These are phyloP conservation scores for Hetaerina titia DNA, from an alignment of 2,888 invertebrate species.

Conservation along the genomic window DNA sequence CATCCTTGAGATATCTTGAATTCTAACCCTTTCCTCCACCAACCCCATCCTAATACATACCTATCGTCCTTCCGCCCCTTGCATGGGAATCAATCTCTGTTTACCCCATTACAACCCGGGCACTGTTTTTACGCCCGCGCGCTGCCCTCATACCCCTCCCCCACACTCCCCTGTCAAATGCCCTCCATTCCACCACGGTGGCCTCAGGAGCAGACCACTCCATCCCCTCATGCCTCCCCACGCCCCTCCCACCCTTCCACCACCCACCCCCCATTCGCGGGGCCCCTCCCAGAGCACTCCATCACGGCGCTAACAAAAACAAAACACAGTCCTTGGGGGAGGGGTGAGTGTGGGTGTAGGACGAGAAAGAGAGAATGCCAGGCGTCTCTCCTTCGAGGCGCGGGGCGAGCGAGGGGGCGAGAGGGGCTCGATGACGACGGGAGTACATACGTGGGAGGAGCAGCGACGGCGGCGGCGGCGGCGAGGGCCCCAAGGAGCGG, in stretches of 20 bases:
- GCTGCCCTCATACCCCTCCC: neutral
- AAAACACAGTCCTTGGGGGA: neutral
- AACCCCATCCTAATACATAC: conserved; percentile 26
- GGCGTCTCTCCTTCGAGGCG: neutral
- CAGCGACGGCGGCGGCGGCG: neutral
- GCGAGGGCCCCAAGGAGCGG: too few relatives aligned
- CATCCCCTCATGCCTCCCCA: neutral
- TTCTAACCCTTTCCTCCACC: neutral
- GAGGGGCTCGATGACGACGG: neutral
- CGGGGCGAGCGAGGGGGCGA: too few relatives aligned
- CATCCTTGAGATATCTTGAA: conserved; percentile 15
- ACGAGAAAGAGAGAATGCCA: neutral
- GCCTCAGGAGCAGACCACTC: neutral
- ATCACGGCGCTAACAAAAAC: conserved; percentile 31
- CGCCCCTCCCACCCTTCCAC: neutral
- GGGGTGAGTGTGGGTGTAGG: neutral
- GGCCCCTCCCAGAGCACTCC: neutral
- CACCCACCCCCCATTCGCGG: neutral
- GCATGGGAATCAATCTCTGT: conserved; percentile 56
- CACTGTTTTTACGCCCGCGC: neutral
- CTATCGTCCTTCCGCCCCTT: conserved; percentile 52
- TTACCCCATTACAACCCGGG: conserved; percentile 21
- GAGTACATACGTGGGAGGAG: neutral
- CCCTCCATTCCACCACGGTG: neutral
- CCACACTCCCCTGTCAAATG: neutral